Percentiles rank a stretch among this genome's conserved stretches.
These are phyloP conservation scores for Larimichthys crocea DNA, from an alignment of 2,113 vertebrate species.

Conservation along the genomic window DNA sequence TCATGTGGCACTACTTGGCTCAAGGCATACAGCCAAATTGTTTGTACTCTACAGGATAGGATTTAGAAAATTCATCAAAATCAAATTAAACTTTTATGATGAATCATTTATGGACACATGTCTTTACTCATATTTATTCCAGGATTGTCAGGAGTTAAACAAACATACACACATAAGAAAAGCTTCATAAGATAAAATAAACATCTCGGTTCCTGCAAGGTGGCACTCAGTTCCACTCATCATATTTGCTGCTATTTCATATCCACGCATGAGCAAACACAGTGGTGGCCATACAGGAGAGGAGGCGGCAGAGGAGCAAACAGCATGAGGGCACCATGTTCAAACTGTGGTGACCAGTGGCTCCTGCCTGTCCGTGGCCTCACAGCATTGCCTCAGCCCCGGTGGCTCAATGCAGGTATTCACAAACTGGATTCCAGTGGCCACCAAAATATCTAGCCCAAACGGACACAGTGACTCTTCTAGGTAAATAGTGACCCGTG, in stretches of 20 bases:
- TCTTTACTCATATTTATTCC: conserved; percentile 16
- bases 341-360: conserved; percentile 81
- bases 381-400: conserved; percentile 62
- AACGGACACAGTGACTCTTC: conserved; percentile 80
- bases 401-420: conserved; percentile 83
- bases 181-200: conserved; percentile 58
- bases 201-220: conserved; percentile 57
- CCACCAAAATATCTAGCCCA: conserved; percentile 74
- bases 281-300: conserved; percentile 69
- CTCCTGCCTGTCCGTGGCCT: conserved; percentile 79
- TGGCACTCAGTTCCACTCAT: conserved; percentile 70
- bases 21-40: neutral
- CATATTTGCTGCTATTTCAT: conserved; percentile 78
- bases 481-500: conserved; percentile 74
- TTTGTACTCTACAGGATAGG: neutral
- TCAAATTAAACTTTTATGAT: conserved; percentile 47
- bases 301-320: conserved; percentile 73
- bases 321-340: conserved; percentile 77
- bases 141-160: conserved; percentile 51
- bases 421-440: conserved; percentile 79
- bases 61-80: conserved; percentile 37
- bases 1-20: neutral
- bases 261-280: conserved; percentile 79
- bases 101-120: conserved; percentile 31
- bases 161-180: conserved; percentile 53